Percentiles rank a stretch among this genome's conserved stretches.
Evolutionary conservation across 2,113 vertebrate species (phyloP).

Genomic region (Malurus melanocephalus): DNA sequence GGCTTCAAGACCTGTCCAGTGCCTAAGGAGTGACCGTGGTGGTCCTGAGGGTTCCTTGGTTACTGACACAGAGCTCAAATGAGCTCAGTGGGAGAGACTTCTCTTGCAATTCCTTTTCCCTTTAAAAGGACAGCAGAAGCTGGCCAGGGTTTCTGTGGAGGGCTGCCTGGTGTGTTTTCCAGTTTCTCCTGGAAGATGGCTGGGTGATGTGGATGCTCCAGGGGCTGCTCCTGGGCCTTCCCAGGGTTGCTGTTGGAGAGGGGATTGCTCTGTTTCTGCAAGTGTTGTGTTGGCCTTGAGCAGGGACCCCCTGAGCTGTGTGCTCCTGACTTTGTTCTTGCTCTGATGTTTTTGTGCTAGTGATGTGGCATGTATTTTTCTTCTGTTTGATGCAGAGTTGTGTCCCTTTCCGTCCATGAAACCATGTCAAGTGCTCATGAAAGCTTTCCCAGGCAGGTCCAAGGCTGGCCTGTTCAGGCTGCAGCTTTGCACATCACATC

Average conservation of each 20-base stretch:
- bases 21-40: accelerated
- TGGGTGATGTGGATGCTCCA: background rate
- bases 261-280: background rate
- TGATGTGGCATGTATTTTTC: background rate
- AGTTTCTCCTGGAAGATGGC: background rate
- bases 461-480: background rate
- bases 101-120: background rate
- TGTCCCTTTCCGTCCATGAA: accelerated
- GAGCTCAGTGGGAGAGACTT: background rate
- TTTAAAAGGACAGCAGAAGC: background rate
- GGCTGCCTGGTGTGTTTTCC: background rate
- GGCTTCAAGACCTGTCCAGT: background rate
- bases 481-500: background rate
- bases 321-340: background rate
- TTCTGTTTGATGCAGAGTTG: background rate
- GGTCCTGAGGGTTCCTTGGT: background rate
- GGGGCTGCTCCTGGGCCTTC: background rate
- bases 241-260: background rate
- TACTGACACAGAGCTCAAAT: background rate
- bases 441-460: background rate
- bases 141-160: background rate
- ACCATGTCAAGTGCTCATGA: accelerated
- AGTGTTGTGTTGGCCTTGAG: background rate
- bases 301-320: background rate
- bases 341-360: background rate